Percentiles rank a stretch among this genome's conserved stretches.
These are phyloP conservation scores for Luehdorfia chinensis DNA, from an alignment of 1,140 invertebrate species.

Conservation along the genomic window DNA sequence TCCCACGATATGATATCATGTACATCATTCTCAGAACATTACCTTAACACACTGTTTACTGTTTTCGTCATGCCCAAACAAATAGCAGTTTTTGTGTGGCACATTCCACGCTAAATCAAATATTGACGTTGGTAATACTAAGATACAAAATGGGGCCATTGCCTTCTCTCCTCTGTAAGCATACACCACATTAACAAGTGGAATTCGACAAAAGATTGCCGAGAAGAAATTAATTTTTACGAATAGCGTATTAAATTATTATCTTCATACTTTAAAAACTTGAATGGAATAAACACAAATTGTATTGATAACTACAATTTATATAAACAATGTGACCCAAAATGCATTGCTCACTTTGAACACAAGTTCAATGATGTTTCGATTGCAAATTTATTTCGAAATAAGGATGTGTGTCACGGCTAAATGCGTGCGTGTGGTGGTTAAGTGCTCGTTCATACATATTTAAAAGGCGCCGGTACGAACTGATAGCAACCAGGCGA, in stretches of 20 bases:
- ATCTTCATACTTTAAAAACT: too few relatives aligned
- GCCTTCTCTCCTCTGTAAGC: conserved; percentile 25
- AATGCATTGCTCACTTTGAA: too few relatives aligned
- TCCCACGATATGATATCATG: conserved; percentile 44
- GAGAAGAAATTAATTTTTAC: too few relatives aligned
- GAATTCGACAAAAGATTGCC: not conserved
- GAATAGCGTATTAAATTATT: too few relatives aligned
- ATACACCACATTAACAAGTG: conserved; percentile 14
- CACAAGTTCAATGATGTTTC: conserved; percentile 23
- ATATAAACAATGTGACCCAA: not conserved
- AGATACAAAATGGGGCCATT: conserved; percentile 36
- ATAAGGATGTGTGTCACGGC: conserved; percentile 67
- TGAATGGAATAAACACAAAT: not conserved
- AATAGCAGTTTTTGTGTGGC: conserved; percentile 23
- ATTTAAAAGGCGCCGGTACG: conserved; percentile 52
- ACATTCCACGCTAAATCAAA: conserved; percentile 36
- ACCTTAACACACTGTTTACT: conserved; percentile 33
- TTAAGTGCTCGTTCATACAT: conserved; percentile 60
- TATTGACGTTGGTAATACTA: conserved; percentile 33
- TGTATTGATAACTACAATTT: not conserved
- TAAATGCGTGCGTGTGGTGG: conserved; percentile 48
- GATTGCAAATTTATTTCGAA: conserved; percentile 38
- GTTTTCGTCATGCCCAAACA: conserved; percentile 36
- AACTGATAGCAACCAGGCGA: conserved; percentile 57
- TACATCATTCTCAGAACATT: conserved; percentile 41